A percentile compares a stretch with the other conserved stretches of the same genome.
Conservation (phyloP, 2,888 invertebrate genomes). For the Arge pagana region DNA sequence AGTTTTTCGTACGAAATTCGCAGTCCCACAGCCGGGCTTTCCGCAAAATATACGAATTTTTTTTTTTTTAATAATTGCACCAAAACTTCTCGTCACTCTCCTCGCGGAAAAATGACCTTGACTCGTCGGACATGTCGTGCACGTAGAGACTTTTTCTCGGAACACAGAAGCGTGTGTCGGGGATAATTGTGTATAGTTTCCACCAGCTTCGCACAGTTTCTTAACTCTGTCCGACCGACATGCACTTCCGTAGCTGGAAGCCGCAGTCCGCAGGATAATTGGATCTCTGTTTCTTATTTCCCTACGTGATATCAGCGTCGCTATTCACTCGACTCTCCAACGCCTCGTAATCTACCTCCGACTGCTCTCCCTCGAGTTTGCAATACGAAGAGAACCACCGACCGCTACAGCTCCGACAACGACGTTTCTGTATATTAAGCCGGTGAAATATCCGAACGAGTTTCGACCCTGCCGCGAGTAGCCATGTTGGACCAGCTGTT, state of each 20-base stretch:
- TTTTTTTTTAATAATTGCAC: too few species aligned
- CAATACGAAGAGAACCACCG: too few species aligned
- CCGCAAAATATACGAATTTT: background rate
- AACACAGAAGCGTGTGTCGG: too few species aligned
- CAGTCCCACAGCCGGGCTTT: background rate
- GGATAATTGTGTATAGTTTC: too few species aligned
- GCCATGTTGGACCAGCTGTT: conserved; percentile 33
- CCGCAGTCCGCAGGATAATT: conserved; percentile 14
- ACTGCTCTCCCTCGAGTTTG: too few species aligned
- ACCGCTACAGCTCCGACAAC: too few species aligned
- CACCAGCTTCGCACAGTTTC: background rate
- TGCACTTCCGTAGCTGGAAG: conserved; percentile 12
- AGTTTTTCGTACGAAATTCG: background rate
- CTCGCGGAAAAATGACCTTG: too few species aligned
- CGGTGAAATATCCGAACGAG: conserved; percentile 39
- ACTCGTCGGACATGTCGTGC: too few species aligned
- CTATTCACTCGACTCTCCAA: too few species aligned
- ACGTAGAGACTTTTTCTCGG: too few species aligned
- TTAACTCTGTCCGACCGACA: conserved; percentile 2
- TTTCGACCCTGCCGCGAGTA: conserved; percentile 14
- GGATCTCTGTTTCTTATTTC: conserved; percentile 14
- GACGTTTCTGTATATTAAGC: conserved; percentile 42
- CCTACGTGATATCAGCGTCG: background rate
- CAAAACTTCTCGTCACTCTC: too few species aligned
- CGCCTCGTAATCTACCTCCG: too few species aligned